Conservation (phyloP, 2,888 invertebrate species). For the Hypsopygia costalis region DNA sequence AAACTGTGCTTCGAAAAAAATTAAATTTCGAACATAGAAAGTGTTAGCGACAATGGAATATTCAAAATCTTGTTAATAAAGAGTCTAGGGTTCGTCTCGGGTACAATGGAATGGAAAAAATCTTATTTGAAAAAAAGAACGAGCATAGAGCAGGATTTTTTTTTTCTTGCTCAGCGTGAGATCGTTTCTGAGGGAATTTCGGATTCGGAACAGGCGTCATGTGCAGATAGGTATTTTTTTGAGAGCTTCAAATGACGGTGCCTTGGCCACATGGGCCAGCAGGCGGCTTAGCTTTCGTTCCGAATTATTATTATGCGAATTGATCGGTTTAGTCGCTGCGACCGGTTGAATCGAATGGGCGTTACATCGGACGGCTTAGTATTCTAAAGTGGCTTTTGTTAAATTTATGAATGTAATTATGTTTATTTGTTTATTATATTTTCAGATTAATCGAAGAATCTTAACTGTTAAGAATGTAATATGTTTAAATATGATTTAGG, state of each 20-base stretch:
- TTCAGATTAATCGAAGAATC: no score
- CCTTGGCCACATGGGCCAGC: constrained; percentile 39
- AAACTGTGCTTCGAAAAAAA: constrained; percentile 57
- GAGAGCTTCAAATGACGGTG: constrained; percentile 33
- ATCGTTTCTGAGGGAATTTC: constrained; percentile 72
- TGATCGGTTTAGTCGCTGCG: constrained; percentile 44
- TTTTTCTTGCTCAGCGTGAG: constrained; percentile 73
- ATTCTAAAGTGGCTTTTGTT: constrained; percentile 35
- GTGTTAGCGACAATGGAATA: constrained; percentile 79
- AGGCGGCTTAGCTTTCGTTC: constrained; percentile 37
- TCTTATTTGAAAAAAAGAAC: constrained; percentile 57
- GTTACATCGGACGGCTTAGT: constrained; percentile 36
- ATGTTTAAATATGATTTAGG: not conserved
- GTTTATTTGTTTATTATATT: constrained; percentile 50
- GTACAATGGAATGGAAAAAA: constrained; percentile 51
- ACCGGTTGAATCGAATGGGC: constrained; percentile 53
- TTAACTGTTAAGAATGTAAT: not conserved
- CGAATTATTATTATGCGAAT: constrained; percentile 49
- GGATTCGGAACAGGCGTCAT: constrained; percentile 72
- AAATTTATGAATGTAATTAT: constrained; percentile 34
- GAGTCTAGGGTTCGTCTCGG: constrained; percentile 55
- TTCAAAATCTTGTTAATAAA: constrained; percentile 79
- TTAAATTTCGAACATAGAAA: constrained; percentile 72
- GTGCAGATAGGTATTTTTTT: constrained; percentile 46
- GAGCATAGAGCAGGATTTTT: constrained; percentile 40